Percentiles rank a stretch among this genome's conserved stretches.
These are phyloP conservation scores for Chirona hameri DNA, from an alignment of 2,888 invertebrate species.

Conservation along the genomic window DNA sequence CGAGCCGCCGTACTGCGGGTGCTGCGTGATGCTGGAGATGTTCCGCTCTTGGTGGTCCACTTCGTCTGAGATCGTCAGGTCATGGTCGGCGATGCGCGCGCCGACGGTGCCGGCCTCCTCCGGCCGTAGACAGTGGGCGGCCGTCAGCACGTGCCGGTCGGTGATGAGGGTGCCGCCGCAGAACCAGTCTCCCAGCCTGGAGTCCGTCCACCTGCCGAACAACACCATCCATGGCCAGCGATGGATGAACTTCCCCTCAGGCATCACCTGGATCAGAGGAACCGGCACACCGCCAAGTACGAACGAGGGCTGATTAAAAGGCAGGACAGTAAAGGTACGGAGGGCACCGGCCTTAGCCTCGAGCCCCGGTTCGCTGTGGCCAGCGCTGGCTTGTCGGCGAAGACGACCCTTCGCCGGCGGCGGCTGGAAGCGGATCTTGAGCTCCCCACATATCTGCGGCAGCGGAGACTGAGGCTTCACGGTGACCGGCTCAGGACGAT, in stretches of 20 bases:
- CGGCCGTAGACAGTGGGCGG: no score
- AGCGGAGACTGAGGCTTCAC: neutral
- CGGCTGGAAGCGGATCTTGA: no score
- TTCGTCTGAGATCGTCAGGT: neutral
- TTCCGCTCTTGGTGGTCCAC: neutral
- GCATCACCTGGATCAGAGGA: neutral
- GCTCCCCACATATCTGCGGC: neutral
- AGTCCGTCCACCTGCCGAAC: no score
- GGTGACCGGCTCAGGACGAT: no score
- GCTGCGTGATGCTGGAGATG: neutral
- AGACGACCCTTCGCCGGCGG: neutral
- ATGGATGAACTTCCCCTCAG: neutral
- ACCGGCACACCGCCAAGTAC: neutral
- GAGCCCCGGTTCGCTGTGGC: neutral
- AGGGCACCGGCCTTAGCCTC: neutral
- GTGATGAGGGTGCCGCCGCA: no score
- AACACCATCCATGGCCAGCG: neutral
- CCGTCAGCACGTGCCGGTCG: slow-evolving; percentile 1
- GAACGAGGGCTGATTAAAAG: neutral
- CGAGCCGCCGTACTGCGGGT: neutral
- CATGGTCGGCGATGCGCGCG: no score
- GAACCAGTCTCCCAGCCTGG: no score
- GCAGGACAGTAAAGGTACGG: neutral
- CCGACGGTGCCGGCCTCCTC: no score
- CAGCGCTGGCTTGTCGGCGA: no score